These are phyloP conservation scores for Drosophila maculinotata DNA, from an alignment of 2,888 invertebrate species.

Conservation along the genomic window DNA sequence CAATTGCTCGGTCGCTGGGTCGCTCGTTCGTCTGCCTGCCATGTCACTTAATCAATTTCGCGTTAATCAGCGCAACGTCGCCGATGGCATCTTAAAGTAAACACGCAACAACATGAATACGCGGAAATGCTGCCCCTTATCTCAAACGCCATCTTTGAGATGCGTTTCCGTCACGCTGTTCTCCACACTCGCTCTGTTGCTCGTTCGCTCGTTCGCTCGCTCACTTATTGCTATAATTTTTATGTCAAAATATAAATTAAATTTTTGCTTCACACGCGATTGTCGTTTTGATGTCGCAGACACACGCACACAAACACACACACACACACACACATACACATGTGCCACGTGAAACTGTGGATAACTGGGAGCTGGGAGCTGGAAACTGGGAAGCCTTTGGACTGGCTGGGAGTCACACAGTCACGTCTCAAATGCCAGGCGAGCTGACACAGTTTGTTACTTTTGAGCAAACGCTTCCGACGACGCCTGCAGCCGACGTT, in stretches of 20 bases:
- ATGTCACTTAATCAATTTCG: conserved; percentile 80
- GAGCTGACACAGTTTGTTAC: conserved; percentile 82
- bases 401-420: conserved; percentile 67
- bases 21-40: conserved; percentile 31
- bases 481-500: conserved; percentile 69
- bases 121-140: conserved; percentile 49
- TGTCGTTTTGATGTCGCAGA: conserved; percentile 79
- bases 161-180: conserved; percentile 59
- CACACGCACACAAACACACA: conserved; percentile 28
- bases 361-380: conserved; percentile 18
- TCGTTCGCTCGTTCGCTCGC: conserved; percentile 18
- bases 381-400: conserved; percentile 39
- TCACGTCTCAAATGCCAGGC: conserved; percentile 79
- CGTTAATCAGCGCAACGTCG: conserved; percentile 79
- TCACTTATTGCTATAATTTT: conserved; percentile 80
- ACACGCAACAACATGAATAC: conserved; percentile 61
- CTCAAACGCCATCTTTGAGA: conserved; percentile 59
- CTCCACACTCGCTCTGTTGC: conserved; percentile 6
- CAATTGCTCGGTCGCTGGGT: too few relatives aligned
- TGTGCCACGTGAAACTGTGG: conserved; percentile 20
- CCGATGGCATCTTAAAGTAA: conserved; percentile 76
- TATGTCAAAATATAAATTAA: conserved; percentile 81
- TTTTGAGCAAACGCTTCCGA: conserved; percentile 66
- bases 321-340: too few relatives aligned
- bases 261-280: conserved; percentile 81